Evolutionary conservation across 2,797 vertebrate species (phyloP).

Genomic region (Myoxocephalus aenaeus): DNA sequence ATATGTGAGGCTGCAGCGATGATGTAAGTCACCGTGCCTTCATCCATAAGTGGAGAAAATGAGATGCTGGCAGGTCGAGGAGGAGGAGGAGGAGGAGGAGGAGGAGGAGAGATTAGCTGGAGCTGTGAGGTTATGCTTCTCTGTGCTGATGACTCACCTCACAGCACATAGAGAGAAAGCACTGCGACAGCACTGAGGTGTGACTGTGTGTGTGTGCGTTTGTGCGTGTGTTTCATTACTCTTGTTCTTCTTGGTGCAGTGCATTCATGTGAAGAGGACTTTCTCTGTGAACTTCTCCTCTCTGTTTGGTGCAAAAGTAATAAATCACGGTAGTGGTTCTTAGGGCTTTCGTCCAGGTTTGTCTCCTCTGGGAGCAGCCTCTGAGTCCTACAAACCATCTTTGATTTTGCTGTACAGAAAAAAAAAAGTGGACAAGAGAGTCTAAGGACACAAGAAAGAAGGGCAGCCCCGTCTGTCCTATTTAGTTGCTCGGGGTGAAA

Average conservation of each 20-base stretch:
- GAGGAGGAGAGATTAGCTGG: constrained; percentile 71
- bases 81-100: constrained; percentile 59
- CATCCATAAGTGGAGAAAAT: constrained; percentile 79
- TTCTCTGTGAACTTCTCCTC: constrained; percentile 81
- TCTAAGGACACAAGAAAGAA: constrained; percentile 80
- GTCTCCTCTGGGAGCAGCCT: constrained; percentile 75
- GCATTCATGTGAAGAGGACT: constrained; percentile 81
- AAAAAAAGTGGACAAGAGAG: constrained; percentile 71
- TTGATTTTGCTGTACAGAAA: constrained; percentile 68
- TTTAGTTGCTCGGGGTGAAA: constrained; percentile 55
- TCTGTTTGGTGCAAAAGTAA: constrained; percentile 81
- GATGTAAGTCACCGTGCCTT: constrained; percentile 70
- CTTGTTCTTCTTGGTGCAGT: constrained; percentile 82
- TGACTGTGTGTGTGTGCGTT: constrained; percentile 59
- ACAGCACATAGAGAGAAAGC: constrained; percentile 79
- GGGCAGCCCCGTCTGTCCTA: constrained; percentile 81
- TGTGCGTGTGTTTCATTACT: constrained; percentile 65
- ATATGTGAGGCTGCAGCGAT: constrained; percentile 58
- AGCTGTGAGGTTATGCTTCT: constrained; percentile 77
- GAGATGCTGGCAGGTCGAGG: constrained; percentile 75
- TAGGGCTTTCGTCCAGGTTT: constrained; percentile 77
- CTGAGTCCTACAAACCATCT: constrained; percentile 78
- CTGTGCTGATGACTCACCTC: constrained; percentile 86
- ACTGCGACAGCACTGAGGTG: constrained; percentile 84
- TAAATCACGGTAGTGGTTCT: constrained; percentile 83